phyloP scores from a whole-genome alignment of 2,888 invertebrate genomes.

The Eulithis prunata region DNA sequence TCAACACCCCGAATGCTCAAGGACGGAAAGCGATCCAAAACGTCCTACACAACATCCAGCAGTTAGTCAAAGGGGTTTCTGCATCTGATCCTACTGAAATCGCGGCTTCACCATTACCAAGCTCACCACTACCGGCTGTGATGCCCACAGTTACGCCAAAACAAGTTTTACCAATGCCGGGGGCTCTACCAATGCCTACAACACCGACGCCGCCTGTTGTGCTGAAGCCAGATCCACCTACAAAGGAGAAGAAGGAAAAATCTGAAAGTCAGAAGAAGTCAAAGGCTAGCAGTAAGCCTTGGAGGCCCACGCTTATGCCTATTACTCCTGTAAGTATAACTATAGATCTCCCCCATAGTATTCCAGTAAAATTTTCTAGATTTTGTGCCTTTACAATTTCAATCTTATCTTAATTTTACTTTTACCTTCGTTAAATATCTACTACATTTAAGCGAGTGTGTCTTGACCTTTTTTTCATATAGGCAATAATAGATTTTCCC shows the following conservation, averaged over 20 bases:
- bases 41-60: conserved; percentile 78
- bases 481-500: neutral
- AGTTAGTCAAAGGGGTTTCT: conserved; percentile 76
- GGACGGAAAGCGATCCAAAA: conserved; percentile 78
- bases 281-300: conserved; percentile 85
- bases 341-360: neutral
- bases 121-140: neutral
- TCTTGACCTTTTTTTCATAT: neutral
- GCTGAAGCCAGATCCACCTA: conserved; percentile 32
- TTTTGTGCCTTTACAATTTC: too few species aligned
- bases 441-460: neutral
- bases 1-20: conserved; percentile 79
- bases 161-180: neutral
- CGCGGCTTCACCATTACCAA: conserved; percentile 67
- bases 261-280: conserved; percentile 69
- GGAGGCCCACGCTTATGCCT: conserved; percentile 89
- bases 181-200: conserved; percentile 2
- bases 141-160: conserved; percentile 49
- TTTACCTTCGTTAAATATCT: too few species aligned
- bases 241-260: conserved; percentile 69
- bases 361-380: too few species aligned
- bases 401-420: too few species aligned
- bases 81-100: conserved; percentile 77
- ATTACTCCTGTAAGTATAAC: conserved; percentile 77
- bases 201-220: conserved; percentile 1